Percentiles rank a stretch among this genome's conserved stretches.
phyloP scores from a whole-genome alignment of 2,113 vertebrate species.

The Anseranas semipalmata region DNA sequence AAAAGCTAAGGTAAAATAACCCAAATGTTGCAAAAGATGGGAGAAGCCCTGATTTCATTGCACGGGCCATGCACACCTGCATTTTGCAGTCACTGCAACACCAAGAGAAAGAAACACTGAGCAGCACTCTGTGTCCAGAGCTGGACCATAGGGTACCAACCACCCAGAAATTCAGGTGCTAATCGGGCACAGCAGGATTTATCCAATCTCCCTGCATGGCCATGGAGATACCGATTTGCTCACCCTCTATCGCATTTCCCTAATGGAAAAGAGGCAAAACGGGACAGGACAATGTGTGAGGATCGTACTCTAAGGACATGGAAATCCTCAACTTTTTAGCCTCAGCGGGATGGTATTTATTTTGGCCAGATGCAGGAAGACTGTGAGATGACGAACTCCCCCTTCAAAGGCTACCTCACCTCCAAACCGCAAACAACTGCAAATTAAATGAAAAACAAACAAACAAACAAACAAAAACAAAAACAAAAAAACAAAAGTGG shows the following conservation, averaged over 20 bases:
- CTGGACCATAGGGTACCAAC: neutral
- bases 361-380: neutral
- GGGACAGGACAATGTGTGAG: neutral
- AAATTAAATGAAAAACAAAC: neutral
- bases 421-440: neutral
- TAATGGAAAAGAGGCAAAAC: neutral
- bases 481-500: neutral
- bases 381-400: neutral
- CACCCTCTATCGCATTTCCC: neutral
- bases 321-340: neutral
- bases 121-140: neutral
- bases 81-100: neutral
- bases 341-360: neutral
- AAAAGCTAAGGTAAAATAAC: neutral
- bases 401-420: accelerated
- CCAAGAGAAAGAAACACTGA: neutral
- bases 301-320: neutral
- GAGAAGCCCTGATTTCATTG: neutral
- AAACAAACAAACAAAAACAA: neutral
- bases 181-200: neutral
- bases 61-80: accelerated
- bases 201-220: neutral
- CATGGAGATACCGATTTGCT: neutral
- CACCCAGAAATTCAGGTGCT: neutral
- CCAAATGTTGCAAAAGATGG: neutral